These are phyloP conservation scores for Myiagra hebetior DNA, from an alignment of 2,113 vertebrate genomes.

Conservation along the genomic window DNA sequence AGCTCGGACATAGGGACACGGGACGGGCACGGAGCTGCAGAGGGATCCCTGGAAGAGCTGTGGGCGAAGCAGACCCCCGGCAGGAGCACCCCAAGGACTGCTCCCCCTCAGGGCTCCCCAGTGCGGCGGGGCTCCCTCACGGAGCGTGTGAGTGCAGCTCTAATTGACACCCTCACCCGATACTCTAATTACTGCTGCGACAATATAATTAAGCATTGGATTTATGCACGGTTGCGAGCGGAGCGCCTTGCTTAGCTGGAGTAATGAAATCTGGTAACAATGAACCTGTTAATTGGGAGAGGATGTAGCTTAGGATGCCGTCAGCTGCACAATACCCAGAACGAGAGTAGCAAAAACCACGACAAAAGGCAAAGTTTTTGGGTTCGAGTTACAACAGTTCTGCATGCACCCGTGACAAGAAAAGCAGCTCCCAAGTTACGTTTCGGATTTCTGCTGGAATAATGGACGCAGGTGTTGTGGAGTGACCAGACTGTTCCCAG, in stretches of 20 bases:
- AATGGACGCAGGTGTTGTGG: not conserved
- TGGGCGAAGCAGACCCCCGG: not conserved
- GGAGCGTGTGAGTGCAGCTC: constrained; percentile 48
- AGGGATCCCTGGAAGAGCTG: not conserved
- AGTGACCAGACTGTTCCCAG: not conserved
- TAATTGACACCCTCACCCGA: constrained; percentile 62
- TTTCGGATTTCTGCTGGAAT: not conserved
- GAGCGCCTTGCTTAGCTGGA: constrained; percentile 51
- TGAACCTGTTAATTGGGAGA: constrained; percentile 63
- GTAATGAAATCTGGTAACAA: constrained; percentile 63
- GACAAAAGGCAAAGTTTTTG: not conserved
- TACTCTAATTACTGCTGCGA: constrained; percentile 68
- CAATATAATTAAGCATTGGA: constrained; percentile 66
- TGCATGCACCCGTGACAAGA: not conserved
- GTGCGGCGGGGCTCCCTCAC: not conserved
- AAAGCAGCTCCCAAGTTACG: not conserved
- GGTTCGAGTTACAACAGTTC: not conserved
- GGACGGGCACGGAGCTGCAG: not conserved
- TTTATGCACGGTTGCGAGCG: constrained; percentile 54
- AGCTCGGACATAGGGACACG: not conserved
- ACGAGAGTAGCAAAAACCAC: not conserved
- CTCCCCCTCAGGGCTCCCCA: not conserved
- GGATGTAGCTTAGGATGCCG: constrained; percentile 35
- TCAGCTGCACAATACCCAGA: constrained; percentile 16
- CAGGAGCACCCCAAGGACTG: not conserved